phyloP scores from a whole-genome alignment of 2,888 invertebrate genomes.

The Temnothorax rugatulus region DNA sequence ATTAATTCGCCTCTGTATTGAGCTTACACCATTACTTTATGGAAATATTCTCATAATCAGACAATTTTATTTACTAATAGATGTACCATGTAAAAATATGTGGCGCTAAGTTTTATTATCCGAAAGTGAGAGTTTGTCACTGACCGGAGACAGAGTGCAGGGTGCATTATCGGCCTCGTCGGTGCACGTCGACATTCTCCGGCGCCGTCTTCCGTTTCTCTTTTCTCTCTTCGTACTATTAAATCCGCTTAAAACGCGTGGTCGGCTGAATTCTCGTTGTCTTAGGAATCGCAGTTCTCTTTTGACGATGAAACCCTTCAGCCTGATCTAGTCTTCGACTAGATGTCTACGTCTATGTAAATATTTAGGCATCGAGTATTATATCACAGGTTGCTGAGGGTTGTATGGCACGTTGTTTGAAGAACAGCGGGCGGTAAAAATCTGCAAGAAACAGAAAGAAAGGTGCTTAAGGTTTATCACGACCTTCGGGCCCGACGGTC shows the following conservation, averaged over 20 bases:
- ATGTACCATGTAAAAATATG: background rate
- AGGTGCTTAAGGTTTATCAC: background rate
- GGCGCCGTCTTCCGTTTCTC: slow-evolving; percentile 68
- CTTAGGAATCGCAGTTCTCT: background rate
- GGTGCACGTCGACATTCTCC: slow-evolving; percentile 85
- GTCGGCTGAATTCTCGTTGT: background rate
- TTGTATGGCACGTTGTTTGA: slow-evolving; percentile 83
- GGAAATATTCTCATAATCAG: background rate
- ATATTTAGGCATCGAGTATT: slow-evolving; percentile 73
- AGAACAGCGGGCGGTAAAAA: slow-evolving; percentile 74
- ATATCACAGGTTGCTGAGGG: slow-evolving; percentile 84
- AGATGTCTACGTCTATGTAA: slow-evolving; percentile 65
- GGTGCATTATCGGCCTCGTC: slow-evolving; percentile 83
- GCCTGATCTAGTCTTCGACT: slow-evolving; percentile 62
- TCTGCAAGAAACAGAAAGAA: slow-evolving; percentile 71
- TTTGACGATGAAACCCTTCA: background rate
- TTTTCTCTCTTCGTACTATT: slow-evolving; percentile 70
- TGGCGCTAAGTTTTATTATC: background rate
- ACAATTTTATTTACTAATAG: background rate
- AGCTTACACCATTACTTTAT: background rate
- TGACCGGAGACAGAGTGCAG: slow-evolving; percentile 85
- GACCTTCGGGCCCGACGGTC: no score
- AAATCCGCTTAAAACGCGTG: slow-evolving; percentile 43
- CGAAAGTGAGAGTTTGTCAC: slow-evolving; percentile 62
- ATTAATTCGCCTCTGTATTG: background rate